Conservation (phyloP, 2,888 invertebrate species). For the Sialis lutaria region DNA sequence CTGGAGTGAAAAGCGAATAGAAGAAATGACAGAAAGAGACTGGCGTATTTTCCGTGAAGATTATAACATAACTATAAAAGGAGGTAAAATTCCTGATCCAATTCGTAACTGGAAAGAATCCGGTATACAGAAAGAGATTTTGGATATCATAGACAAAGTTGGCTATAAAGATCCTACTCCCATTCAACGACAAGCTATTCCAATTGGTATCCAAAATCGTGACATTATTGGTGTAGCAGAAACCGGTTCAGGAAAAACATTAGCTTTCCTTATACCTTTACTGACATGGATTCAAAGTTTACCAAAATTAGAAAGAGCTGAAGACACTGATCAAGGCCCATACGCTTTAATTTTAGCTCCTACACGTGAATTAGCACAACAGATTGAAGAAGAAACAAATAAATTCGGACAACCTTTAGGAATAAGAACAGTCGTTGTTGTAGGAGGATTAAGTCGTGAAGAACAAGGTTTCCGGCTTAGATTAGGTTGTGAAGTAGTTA, state of each 20-base stretch:
- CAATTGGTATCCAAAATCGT: conserved; percentile 85
- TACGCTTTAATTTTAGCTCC: conserved; percentile 98
- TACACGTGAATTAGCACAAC: conserved; percentile 97
- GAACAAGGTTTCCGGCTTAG: conserved; percentile 95
- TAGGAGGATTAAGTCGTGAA: conserved; percentile 93
- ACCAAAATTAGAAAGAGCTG: conserved; percentile 84
- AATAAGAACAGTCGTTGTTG: conserved; percentile 91
- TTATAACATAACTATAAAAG: conserved; percentile 96
- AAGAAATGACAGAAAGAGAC: conserved; percentile 97
- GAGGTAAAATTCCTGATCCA: conserved; percentile 92
- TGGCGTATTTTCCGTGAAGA: conserved; percentile 99
- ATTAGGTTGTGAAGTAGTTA: conserved; percentile 94
- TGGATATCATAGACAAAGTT: conserved; percentile 85
- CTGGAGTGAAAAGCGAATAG: conserved; percentile 88
- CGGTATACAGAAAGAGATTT: conserved; percentile 70
- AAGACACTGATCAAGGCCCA: conserved; percentile 88
- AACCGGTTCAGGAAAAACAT: conserved; percentile 97
- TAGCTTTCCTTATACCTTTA: conserved; percentile 93
- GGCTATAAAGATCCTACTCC: conserved; percentile 98
- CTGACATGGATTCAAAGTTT: conserved; percentile 95
- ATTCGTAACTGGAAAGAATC: conserved; percentile 92
- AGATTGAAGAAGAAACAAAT: conserved; percentile 97
- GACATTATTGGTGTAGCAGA: conserved; percentile 99
- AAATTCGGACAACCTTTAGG: conserved; percentile 91
- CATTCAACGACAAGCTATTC: conserved; percentile 98